These are phyloP conservation scores for Ivindomyrus marchei DNA, from an alignment of 2,113 vertebrate genomes.

Conservation along the genomic window DNA sequence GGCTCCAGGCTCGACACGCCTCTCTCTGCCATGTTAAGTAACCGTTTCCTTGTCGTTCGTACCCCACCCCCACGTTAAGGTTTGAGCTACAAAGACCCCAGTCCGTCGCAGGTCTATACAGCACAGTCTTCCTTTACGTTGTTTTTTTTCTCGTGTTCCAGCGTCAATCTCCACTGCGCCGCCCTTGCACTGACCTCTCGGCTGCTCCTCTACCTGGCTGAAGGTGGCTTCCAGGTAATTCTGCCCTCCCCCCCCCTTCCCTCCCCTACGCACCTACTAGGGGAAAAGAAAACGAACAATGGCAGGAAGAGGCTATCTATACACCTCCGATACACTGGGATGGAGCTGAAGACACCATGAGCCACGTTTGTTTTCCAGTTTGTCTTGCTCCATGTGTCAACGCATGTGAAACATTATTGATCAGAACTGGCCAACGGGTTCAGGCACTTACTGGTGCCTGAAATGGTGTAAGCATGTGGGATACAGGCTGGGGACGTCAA, in stretches of 20 bases:
- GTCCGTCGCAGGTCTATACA: not conserved
- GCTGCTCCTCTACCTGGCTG: slow-evolving; percentile 60
- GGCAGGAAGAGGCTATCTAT: not conserved
- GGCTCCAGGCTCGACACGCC: not conserved
- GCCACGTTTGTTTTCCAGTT: not conserved
- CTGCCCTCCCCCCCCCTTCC: no score
- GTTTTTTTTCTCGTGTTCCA: slow-evolving; percentile 48
- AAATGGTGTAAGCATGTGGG: not conserved
- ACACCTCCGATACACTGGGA: not conserved
- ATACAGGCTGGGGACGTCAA: not conserved
- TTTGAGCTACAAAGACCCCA: not conserved
- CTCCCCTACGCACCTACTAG: not conserved
- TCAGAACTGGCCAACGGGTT: not conserved
- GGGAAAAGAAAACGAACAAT: not conserved
- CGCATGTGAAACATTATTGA: not conserved
- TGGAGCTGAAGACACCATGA: not conserved
- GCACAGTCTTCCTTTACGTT: not conserved
- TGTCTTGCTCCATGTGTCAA: not conserved
- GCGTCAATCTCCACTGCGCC: slow-evolving; percentile 76
- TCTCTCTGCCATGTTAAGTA: not conserved
- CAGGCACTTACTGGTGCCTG: not conserved
- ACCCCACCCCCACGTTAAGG: not conserved
- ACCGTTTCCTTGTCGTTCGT: not conserved
- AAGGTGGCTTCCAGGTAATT: slow-evolving; percentile 61
- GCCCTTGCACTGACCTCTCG: slow-evolving; percentile 73